Conservation (phyloP, 2,888 invertebrate genomes). For the Pelosia muscerda region DNA sequence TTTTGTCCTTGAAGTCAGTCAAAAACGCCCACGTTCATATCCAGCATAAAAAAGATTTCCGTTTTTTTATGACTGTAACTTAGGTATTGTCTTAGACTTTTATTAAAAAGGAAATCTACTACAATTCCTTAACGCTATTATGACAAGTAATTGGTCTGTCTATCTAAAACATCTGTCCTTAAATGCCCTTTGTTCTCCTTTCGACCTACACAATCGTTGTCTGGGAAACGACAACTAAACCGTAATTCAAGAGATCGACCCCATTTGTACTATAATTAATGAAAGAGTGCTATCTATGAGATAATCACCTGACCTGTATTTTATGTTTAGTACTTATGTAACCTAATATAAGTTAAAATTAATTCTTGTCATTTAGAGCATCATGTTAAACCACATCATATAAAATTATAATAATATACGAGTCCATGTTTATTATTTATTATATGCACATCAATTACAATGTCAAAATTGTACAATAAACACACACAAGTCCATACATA, state of each 20-base stretch:
- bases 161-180: slow-evolving; percentile 9
- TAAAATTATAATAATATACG: too few relatives aligned
- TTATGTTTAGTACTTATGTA: too few relatives aligned
- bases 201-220: slow-evolving; percentile 23
- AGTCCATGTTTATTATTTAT: too few relatives aligned
- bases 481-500: too few relatives aligned
- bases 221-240: slow-evolving; percentile 31
- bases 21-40: not conserved
- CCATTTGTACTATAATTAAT: slow-evolving; percentile 30
- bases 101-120: not conserved
- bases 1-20: not conserved
- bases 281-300: too few relatives aligned
- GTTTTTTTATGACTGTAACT: not conserved
- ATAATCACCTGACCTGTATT: too few relatives aligned
- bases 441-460: too few relatives aligned
- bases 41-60: not conserved
- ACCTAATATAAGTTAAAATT: too few relatives aligned
- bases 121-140: not conserved
- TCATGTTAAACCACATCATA: too few relatives aligned
- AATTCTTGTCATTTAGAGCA: too few relatives aligned
- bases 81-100: not conserved
- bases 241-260: slow-evolving; percentile 14
- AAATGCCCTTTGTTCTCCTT: slow-evolving; percentile 28
- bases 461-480: too few relatives aligned
- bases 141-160: slow-evolving; percentile 5